A percentile compares a stretch with the other conserved stretches of the same genome.
Evolutionary conservation across 1,140 invertebrate genomes (phyloP).

Genomic region (Trichonephila inaurata): DNA sequence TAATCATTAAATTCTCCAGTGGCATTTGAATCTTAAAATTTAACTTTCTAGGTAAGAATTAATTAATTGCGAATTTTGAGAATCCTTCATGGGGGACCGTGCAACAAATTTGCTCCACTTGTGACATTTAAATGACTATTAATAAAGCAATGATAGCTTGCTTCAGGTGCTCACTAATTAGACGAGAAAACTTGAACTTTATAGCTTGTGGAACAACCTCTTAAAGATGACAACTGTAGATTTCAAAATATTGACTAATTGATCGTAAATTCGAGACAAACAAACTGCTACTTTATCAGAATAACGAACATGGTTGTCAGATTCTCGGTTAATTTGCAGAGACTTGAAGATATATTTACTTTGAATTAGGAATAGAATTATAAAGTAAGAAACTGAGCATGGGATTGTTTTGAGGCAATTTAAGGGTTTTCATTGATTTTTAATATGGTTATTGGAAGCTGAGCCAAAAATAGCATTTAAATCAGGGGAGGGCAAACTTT

Average conservation of each 20-base stretch:
- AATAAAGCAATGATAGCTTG: slow-evolving; percentile 9
- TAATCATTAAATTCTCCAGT: slow-evolving; percentile 19
- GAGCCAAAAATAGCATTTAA: too few species aligned
- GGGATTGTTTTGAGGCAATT: neutral
- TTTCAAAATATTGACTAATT: slow-evolving; percentile 24
- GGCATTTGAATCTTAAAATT: slow-evolving; percentile 18
- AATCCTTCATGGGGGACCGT: neutral
- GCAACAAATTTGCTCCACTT: slow-evolving; percentile 30
- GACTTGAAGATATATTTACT: neutral
- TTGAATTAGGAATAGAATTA: neutral
- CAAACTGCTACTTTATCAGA: neutral
- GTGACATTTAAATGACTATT: slow-evolving; percentile 42
- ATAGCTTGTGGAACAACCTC: neutral
- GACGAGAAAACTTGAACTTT: slow-evolving; percentile 19
- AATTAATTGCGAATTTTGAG: slow-evolving; percentile 9
- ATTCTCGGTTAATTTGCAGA: neutral
- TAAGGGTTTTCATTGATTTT: too few species aligned
- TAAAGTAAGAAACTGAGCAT: neutral
- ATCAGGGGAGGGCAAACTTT: too few species aligned
- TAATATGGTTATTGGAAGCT: too few species aligned
- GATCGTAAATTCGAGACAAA: neutral
- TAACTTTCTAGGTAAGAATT: neutral
- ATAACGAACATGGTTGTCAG: neutral
- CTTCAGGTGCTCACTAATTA: slow-evolving; percentile 35
- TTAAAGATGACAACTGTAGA: slow-evolving; percentile 24